Evolutionary conservation across 2,797 vertebrate genomes (phyloP), one percentile per base, ranked within the genome.

Genomic region (Cephalopachus bancanus): DNA sequence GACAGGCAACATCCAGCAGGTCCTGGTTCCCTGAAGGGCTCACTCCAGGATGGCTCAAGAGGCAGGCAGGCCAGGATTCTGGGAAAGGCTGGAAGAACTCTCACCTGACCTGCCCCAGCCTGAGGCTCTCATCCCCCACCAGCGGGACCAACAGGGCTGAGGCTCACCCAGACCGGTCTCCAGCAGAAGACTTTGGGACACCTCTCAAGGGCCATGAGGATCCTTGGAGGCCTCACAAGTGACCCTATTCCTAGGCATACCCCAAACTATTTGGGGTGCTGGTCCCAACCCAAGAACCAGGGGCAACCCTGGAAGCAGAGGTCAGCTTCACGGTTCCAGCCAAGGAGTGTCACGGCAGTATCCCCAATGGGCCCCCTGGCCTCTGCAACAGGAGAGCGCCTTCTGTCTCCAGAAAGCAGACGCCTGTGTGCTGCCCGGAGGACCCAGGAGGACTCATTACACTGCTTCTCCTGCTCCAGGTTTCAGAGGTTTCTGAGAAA

Each of bases 401-500:
- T 72, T 74, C n/a, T 88, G 72, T 44, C 83, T 78, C 33, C 69
- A 78, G 91, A 83, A 62, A 89, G 83, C 69, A 57, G 76, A 44
- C 24, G 1, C 22, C 24, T 59, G 20, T 22, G 62, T 19, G 53
- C 37, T 55, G 84, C 90, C 26, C 4, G n/a, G 51, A 60, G 30
- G 67, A 49, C 7, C 55, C 11, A 10, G n/a, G 71, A 53, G 72
- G 22, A 37, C 89, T 69, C 30, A 89, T 33, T 65, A 59, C 55
- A 3, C 22, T 7, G 86, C 93, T 71, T 91, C 72, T 65, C 59
- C 72, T 51, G 64, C 67, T 93, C 81, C 44, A 30, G 49, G 74
- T 86, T 83, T 37, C 88, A 37, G 95, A 85, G 55, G 85, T 84
- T 93, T 92, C 92, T 26, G 59, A 51, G 65, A 81, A 71, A 67